Base-by-base conservation (phyloP, 2,888 invertebrate genomes). In the Thera obeliscata region DNA sequence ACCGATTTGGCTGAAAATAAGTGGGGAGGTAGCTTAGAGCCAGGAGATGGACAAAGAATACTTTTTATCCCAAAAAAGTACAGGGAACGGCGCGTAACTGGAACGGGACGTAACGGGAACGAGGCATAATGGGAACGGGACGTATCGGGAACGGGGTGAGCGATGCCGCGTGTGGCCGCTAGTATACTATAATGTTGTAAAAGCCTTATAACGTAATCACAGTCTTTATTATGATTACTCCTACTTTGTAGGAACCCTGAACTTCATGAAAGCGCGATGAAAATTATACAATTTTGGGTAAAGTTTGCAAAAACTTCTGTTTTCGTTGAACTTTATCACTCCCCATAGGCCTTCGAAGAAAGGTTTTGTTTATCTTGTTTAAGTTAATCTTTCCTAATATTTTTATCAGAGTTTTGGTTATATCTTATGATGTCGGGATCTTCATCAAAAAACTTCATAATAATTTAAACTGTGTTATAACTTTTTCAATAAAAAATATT, bases 241-340 rank as follows among this genome's bases (percentile, higher is more conserved):
- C 35, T 7, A 33, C 46, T 58, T 56, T 48, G 2, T n/a, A n/a
- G 46, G n/a, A 35, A 48, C 35, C 9, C 0, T 12, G n/a, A 54
- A 35, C 11, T 50, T 41, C 22, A 56, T 61, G 63, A 69, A 63
- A 69, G 61, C 36, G 52, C 56, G 63, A 69, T 69, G 69, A 69
- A 66, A 69, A 66, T 69, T 69, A 69, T 63, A 66, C 66, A 56
- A 66, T 66, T 69, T 56, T 43, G 38, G 33, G 48, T 54, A 63
- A 60, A 22, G 22, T 22, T 69, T 63, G n/a, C 41, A 41, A 48
- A 57, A 63, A 66, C 63, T 69, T 69, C 60, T 63, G 66, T 62
- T 69, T 65, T 60, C 35, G 56, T 52, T 46, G 49, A 69, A 69
- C 55, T 69, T 69, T 62, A 65, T 60, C 35, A 56, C 60, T n/a